phyloP scores from a whole-genome alignment of 2,797 vertebrate species.

The Sebastes goodei region DNA sequence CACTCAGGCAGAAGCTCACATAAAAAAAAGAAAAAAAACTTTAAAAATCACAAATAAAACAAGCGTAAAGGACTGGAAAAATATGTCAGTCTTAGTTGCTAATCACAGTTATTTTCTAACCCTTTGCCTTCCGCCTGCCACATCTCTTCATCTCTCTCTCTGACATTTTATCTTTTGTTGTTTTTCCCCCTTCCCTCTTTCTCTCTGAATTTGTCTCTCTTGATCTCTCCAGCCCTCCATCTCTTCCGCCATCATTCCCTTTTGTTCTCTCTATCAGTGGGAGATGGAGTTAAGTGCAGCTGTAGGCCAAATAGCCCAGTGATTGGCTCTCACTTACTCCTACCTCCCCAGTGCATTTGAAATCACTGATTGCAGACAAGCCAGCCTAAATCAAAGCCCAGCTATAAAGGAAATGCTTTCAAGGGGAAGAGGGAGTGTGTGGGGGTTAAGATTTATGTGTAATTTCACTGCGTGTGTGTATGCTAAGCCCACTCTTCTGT shows the following conservation, averaged over 20 bases:
- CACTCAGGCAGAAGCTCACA: conserved; percentile 1
- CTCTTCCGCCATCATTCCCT: conserved; percentile 58
- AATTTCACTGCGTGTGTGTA: conserved; percentile 17
- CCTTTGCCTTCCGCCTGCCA: conserved; percentile 34
- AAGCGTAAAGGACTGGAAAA: conserved; percentile 20
- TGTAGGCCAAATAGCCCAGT: conserved; percentile 77
- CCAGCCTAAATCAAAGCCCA: conserved; percentile 71
- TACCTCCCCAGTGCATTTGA: conserved; percentile 72
- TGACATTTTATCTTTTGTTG: conserved; percentile 43
- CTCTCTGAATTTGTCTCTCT: conserved; percentile 50
- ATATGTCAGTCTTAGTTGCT: conserved; percentile 42
- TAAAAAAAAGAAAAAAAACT: background rate
- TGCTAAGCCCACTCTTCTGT: background rate
- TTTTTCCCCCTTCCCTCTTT: conserved; percentile 12
- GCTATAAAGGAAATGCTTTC: conserved; percentile 60
- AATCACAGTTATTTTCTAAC: conserved; percentile 55
- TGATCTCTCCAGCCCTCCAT: conserved; percentile 59
- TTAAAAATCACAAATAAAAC: conserved; percentile 30
- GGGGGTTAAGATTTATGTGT: conserved; percentile 15
- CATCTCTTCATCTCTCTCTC: conserved; percentile 33
- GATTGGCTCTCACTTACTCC: conserved; percentile 82
- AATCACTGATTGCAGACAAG: conserved; percentile 80
- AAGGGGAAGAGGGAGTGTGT: conserved; percentile 34
- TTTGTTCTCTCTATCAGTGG: conserved; percentile 74
- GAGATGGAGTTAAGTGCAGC: conserved; percentile 78